phyloP scores from a whole-genome alignment of 2,888 invertebrate genomes.

The Calameuta filiformis region DNA sequence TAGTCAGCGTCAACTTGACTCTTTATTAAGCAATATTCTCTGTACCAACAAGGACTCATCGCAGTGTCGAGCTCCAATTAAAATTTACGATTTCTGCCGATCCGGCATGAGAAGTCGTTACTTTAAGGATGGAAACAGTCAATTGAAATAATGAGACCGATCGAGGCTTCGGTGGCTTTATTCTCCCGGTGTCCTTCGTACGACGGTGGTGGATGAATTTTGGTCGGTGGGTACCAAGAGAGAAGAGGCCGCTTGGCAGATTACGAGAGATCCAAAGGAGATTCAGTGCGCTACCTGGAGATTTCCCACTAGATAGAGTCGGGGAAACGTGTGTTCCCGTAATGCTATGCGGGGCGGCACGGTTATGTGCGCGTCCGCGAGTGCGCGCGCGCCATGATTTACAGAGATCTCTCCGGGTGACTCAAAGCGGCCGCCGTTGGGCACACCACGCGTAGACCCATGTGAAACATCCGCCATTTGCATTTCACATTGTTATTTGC shows the following conservation, averaged over 20 bases:
- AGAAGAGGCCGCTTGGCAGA: too few relatives aligned
- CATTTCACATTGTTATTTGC: constrained; percentile 35
- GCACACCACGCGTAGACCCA: constrained; percentile 33
- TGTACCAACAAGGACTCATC: too few relatives aligned
- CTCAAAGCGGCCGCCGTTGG: constrained; percentile 41
- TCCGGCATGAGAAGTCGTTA: too few relatives aligned
- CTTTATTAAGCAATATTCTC: too few relatives aligned
- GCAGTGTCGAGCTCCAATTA: too few relatives aligned
- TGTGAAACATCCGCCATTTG: constrained; percentile 42
- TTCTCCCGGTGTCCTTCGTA: too few relatives aligned
- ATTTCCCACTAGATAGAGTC: constrained; percentile 37
- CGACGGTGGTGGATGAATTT: too few relatives aligned
- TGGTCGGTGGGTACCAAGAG: too few relatives aligned
- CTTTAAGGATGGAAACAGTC: too few relatives aligned
- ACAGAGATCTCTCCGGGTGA: constrained; percentile 34
- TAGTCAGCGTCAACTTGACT: background rate
- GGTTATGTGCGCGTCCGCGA: constrained; percentile 5
- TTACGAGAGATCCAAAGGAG: constrained; percentile 20
- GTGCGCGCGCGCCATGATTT: constrained; percentile 39
- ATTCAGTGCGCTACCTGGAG: constrained; percentile 31
- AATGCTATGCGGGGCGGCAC: constrained; percentile 7
- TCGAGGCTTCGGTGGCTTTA: too few relatives aligned
- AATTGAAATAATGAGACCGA: too few relatives aligned
- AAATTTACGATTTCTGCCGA: too few relatives aligned
- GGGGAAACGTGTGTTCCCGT: constrained; percentile 5